Evolutionary conservation across 2,797 vertebrate species (phyloP), one percentile per base, ranked within the genome.

Genomic region (Dromococcyx pavoninus): DNA sequence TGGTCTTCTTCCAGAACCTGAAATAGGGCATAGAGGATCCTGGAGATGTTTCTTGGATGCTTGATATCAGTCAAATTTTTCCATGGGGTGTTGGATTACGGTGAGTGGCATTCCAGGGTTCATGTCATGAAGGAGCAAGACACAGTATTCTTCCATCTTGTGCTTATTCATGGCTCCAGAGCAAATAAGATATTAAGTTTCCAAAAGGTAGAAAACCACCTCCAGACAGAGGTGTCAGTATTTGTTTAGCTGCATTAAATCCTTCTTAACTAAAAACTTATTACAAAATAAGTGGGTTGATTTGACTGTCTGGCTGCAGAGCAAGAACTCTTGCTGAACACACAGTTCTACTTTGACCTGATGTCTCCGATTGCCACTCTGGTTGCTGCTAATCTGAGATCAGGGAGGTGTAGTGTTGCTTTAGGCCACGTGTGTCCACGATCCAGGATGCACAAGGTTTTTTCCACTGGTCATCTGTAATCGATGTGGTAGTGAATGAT

Each of bases 141-240:
- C 97, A 99, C 98, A 0, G 97, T 99, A 44, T 98, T 99, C 95
- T 99, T 99, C 94, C 98, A 99, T 74, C 98, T 98, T 6, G 93
- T 99, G 77, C 97, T 99, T 60, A 98, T 99, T 93, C 98, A 99
- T 2, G 98, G 99, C 39, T 99, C 99, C 2, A 98, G 98, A 87
- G 98, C 86, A 96, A 99, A 99, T 92, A 97, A 77, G 93, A 99
- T 98, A 0, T 80, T 97, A 79, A 98, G 98, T 13, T 99, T 99
- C 96, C 97, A 98, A 58, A 99, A 99, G 98, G 98, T 98, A 97
- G 16, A 58, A 30, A 61, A 10, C 58, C 32, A 32, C 28, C 48
- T 30, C 11, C 28, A 10, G 16, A 10, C 35, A 17, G 17, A 66
- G 33, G 32, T 70, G 32, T 32, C 41, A 17, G 16, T 44, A 37